Evolutionary conservation across 1,140 invertebrate genomes (phyloP), one percentile per base, ranked within the genome.

Genomic region (Drosophila subpulchrella): DNA sequence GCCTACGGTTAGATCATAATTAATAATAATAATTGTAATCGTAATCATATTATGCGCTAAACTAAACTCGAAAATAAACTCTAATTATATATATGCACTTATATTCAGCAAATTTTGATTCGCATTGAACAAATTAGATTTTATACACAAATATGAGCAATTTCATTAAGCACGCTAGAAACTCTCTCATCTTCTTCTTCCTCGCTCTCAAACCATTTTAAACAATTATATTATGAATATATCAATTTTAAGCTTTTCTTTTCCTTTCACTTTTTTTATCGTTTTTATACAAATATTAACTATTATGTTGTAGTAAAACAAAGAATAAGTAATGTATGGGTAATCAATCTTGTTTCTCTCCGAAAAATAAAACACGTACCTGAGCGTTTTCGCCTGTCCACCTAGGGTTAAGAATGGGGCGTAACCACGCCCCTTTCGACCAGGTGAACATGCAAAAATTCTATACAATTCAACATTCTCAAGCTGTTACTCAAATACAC

Each of bases 311-410:
- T 88, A 83, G 79, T 88, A 76, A 88, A 78, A 89, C 84, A 88
- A 88, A 88, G 80, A 80, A 88, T 88, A 90, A 91, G 79, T 89
- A 89, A 86, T 86, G 85, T 89, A 91, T 84, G 78, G 80, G 75
- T 93, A 94, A 92, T 94, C 94, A 94, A 94, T 94, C 94, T 94
- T 94, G 93, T 94, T 93, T 94, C 94, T 94, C 94, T 94, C 94
- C 92, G 90, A 91, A 91, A 90, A 91, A 92, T 91, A 91, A 91
- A 92, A 92, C 91, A 92, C 91, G 85, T 92, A 91, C 91, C 91
- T 92, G 91, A 92, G 91, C 91, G 91, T 89, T 92, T 91, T 84
- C 75, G 73, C 81, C 74, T 63, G 68, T 53, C 47, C 74, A 66
- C 57, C 66, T 6, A 8, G n/a, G 12, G 34, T 6, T 13, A 17